phyloP scores from a whole-genome alignment of 64 coral and sea anemone genomes.

The Actinia tenebrosa region DNA sequence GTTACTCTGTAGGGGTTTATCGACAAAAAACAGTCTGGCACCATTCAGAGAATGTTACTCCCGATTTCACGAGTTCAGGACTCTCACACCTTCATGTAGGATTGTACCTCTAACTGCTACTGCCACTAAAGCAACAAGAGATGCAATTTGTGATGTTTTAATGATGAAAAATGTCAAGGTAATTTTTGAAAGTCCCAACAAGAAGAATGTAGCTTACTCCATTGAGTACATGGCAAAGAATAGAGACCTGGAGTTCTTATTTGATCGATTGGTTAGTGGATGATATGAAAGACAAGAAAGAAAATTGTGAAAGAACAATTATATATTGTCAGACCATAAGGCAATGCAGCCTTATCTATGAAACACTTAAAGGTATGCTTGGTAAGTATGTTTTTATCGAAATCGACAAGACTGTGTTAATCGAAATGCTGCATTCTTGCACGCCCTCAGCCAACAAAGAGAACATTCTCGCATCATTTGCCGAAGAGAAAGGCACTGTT shows the following conservation, averaged over 20 bases:
- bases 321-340: conserved; percentile 62
- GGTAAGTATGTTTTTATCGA: neutral
- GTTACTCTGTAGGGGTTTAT: conserved; percentile 43
- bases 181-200: neutral
- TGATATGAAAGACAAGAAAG: conserved; percentile 28
- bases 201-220: neutral
- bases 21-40: conserved; percentile 23
- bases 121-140: conserved; percentile 19
- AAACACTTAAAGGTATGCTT: conserved; percentile 20
- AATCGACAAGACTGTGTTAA: neutral
- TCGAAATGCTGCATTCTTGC: conserved; percentile 75
- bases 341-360: conserved; percentile 41
- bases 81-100: conserved; percentile 1
- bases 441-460: conserved; percentile 66
- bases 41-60: conserved; percentile 43
- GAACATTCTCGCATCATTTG: conserved; percentile 45
- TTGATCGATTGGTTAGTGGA: conserved; percentile 19
- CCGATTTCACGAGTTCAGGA: conserved; percentile 36
- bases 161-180: neutral
- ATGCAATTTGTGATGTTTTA: conserved; percentile 31
- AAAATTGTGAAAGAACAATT: conserved; percentile 22
- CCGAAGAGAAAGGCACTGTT: conserved; percentile 29
- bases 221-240: conserved; percentile 35
- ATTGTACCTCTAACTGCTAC: conserved; percentile 36
- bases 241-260: neutral